Base-by-base conservation (phyloP, 2,888 invertebrate genomes). In the Elaeidobius kamerunicus region DNA sequence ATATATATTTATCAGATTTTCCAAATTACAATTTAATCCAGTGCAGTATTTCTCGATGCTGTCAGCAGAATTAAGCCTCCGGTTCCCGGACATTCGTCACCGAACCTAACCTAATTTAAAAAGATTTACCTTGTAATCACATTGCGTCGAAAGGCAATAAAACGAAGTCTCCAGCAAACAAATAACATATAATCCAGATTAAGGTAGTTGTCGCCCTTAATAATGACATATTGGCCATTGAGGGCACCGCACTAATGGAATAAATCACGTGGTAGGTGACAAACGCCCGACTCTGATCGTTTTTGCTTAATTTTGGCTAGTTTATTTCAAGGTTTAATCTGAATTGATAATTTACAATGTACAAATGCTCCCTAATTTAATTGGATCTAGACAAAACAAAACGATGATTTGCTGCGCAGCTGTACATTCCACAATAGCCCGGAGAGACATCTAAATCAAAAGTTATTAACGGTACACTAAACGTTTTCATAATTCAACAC, bases 131-230 rank as follows among this genome's bases (percentile, higher is more conserved):
- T 46, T 42, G 36, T 46, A 52, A 52, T 52, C 45, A 28, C 20
- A 16, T 35, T 15, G 38, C 16, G 17, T 30, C 36, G 36, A 27
- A 42, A 59, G 36, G 65, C 65, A 67, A 67, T 67, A 67, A 67
- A 67, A 61, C 59, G n/a, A 59, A 62, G 61, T 60, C 61, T 50
- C 61, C 61, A 65, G 63, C 66, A 66, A 67, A 65, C 67, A 67
- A 67, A 67, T 67, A 65, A 63, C 60, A 41, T 52, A 60, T 67
- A 67, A 67, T 67, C 67, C 67, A 65, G 67, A 67, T 67, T 67
- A 67, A 67, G 63, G 63, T 55, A 65, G 60, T 60, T 65, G 66
- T 66, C 65, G 53, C 60, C 54, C 60, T 23, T 70, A 70, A 70
- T 70, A 61, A 69, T 70, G 61, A 62, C 61, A 61, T 63, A 62